Evolutionary conservation across 2,113 vertebrate species (phyloP).

Genomic region (Upupa epops): DNA sequence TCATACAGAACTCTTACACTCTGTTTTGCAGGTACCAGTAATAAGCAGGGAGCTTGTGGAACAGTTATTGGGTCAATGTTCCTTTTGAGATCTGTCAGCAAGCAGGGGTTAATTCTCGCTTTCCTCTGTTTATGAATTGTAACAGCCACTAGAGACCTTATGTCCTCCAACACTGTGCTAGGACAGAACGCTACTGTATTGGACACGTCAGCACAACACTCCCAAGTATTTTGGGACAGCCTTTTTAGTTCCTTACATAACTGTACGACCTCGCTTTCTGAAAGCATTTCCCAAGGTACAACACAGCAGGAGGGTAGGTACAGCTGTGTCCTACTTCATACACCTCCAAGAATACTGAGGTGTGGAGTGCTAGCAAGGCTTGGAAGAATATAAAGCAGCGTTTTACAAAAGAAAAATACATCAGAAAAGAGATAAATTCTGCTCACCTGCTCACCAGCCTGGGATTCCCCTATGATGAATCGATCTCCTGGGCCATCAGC

Average conservation of each 20-base stretch:
- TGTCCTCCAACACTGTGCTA: not conserved
- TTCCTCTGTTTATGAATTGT: not conserved
- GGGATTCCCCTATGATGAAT: constrained; percentile 98
- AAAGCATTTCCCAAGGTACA: constrained; percentile 28
- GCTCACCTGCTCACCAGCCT: constrained; percentile 96
- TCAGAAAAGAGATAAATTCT: not conserved
- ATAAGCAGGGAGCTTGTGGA: not conserved
- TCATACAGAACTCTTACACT: not conserved
- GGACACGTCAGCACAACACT: constrained; percentile 5
- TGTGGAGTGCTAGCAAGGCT: not conserved
- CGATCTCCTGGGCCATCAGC: constrained; percentile 97
- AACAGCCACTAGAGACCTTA: not conserved
- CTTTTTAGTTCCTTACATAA: constrained; percentile 39
- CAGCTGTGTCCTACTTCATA: constrained; percentile 32
- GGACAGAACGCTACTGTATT: not conserved
- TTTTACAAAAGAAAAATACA: not conserved
- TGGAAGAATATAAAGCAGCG: not conserved
- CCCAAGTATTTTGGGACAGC: constrained; percentile 29
- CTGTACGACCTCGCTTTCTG: not conserved
- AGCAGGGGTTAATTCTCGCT: not conserved
- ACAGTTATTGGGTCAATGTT: not conserved
- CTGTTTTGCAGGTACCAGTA: not conserved
- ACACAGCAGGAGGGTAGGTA: not conserved
- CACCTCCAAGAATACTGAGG: not conserved
- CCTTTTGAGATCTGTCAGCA: not conserved